Base-by-base conservation (phyloP, 2,113 vertebrate species). In the Oryzias javanicus region DNA sequence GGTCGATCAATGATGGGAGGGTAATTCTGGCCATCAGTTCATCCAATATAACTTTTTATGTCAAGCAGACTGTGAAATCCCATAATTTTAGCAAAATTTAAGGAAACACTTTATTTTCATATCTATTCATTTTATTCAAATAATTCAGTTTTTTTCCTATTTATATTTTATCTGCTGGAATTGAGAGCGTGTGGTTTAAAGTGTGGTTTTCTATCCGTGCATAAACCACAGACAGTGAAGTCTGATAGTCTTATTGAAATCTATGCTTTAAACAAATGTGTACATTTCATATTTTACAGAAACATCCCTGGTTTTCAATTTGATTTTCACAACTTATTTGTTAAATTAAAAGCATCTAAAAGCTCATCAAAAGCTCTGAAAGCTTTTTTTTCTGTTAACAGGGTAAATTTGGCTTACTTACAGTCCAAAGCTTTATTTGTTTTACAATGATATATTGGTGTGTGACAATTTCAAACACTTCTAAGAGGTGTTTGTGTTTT, bases 151-250 rank as follows among this genome's bases (percentile, higher is more conserved):
- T 4, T 41, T 10, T 53, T 10, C 22, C 1, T 19, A 51, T 8
- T 24, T 1, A 25, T 0, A 1, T 22, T 68, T 61, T 45, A 35
- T 40, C 42, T 49, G 4, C 17, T 22, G 53, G 22, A 15, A 53
- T 55, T 66, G 53, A 58, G 53, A 70, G 22, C 14, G 4, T 54
- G 44, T 40, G 46, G 29, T 27, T 22, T 17, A 24, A 22, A 50
- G 16, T 67, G 75, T 73, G 68, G 62, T 53, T 76, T 79, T 75
- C 3, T 78, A 72, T 78, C 35, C 55, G 25, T 57, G 25, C 7
- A 60, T 46, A 7, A 4, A 5, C 1, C 14, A 50, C 53, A 60
- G 14, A 22, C 1, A 14, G 8, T 35, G 35, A 10, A 35, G 12
- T 35, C 35, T 35, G 8, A 12, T 35, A 35, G 8, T 8, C 8